Conservation (phyloP, 2,113 vertebrate species). For the Solea senegalensis region DNA sequence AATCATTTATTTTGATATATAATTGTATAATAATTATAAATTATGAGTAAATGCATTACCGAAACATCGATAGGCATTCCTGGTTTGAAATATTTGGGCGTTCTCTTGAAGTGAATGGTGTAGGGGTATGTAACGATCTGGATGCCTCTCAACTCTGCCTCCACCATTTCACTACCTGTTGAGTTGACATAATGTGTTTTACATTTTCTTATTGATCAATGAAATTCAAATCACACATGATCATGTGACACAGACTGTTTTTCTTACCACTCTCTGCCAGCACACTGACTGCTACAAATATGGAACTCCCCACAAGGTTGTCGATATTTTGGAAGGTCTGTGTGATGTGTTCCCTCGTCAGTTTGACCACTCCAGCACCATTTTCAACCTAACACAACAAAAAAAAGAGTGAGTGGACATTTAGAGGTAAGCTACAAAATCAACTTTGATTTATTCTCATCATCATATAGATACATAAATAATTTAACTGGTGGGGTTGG, state of each 20-base stretch:
- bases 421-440: neutral
- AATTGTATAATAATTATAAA: neutral
- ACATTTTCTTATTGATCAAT: neutral
- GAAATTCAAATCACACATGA: neutral
- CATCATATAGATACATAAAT: neutral
- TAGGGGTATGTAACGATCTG: conserved; percentile 88
- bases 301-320: conserved; percentile 36
- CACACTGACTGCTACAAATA: conserved; percentile 76
- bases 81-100: conserved; percentile 89
- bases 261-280: conserved; percentile 85
- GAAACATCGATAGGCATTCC: conserved; percentile 87
- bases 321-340: conserved; percentile 40
- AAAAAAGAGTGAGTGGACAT: neutral
- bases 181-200: neutral
- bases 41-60: conserved; percentile 73
- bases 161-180: conserved; percentile 92
- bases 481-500: no score
- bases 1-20: no score
- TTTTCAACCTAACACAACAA: conserved; percentile 56
- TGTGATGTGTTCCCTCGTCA: conserved; percentile 62
- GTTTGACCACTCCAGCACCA: conserved; percentile 50
- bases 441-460: neutral
- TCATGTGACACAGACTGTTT: neutral
- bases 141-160: conserved; percentile 81
- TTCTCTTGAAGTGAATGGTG: conserved; percentile 86